Percentiles rank a stretch among this genome's conserved stretches.
phyloP scores from a whole-genome alignment of 1,140 invertebrate species.

The Scaptomyza pallida region DNA sequence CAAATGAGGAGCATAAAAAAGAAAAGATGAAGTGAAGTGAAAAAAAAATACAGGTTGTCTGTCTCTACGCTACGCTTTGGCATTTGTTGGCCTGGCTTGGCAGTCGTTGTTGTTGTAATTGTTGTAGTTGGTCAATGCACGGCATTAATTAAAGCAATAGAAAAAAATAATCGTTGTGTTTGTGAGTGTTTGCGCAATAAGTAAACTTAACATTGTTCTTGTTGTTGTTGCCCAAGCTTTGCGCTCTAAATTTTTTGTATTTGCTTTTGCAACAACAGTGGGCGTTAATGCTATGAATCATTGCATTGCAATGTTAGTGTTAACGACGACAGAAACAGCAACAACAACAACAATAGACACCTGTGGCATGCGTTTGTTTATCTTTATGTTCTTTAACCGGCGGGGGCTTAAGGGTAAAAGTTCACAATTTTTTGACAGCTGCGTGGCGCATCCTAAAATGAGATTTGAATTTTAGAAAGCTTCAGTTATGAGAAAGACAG shows the following conservation, averaged over 20 bases:
- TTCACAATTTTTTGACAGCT: conserved; percentile 68
- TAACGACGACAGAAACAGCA: conserved; percentile 30
- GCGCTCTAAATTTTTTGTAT: conserved; percentile 26
- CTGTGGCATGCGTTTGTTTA: conserved; percentile 63
- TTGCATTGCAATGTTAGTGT: conserved; percentile 36
- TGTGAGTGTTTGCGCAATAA: conserved; percentile 47
- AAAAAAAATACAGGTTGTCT: conserved; percentile 51
- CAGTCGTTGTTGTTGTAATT: conserved; percentile 22
- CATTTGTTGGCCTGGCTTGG: conserved; percentile 34
- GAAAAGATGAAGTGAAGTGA: conserved; percentile 11
- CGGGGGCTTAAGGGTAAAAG: conserved; percentile 45
- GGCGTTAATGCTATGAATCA: conserved; percentile 61
- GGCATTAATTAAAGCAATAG: conserved; percentile 41
- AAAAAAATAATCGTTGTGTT: conserved; percentile 19
- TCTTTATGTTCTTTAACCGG: conserved; percentile 24
- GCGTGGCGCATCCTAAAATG: conserved; percentile 43
- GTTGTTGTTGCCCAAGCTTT: conserved; percentile 4
- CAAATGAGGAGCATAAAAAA: conserved; percentile 43
- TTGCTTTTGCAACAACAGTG: conserved; percentile 20
- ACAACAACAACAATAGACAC: conserved; percentile 53
- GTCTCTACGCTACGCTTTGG: conserved; percentile 51
- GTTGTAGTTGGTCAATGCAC: conserved; percentile 43
- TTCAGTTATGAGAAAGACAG: neutral
- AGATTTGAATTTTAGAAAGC: conserved; percentile 36
- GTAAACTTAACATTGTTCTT: conserved; percentile 17